These are phyloP conservation scores for Amphimedon queenslandica DNA, from an alignment of 37 sponge, comb jelly and placozoan species.

Conservation along the genomic window DNA sequence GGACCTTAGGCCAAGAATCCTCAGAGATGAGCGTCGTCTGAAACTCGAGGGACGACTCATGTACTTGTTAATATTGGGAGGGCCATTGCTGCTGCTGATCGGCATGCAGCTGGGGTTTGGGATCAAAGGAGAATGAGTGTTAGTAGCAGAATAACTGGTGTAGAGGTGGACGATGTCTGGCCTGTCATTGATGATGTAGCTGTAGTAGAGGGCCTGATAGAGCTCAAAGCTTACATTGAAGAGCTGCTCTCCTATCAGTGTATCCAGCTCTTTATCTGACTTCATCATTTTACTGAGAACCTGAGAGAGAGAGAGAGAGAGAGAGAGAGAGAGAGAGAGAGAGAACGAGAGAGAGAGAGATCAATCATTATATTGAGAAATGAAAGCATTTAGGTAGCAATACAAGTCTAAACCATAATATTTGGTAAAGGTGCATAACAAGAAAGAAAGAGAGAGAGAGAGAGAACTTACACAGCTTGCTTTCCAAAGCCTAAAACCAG, in stretches of 20 bases:
- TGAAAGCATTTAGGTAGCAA: no score
- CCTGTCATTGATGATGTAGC: slow-evolving; percentile 3
- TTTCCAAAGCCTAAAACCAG: slow-evolving; percentile 21
- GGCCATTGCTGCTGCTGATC: neutral
- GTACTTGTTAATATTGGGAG: neutral
- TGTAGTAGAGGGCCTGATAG: slow-evolving; percentile 37
- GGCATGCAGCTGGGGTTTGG: no score
- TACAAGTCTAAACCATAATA: no score
- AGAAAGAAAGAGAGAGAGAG: no score
- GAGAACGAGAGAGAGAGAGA: no score
- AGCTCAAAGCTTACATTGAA: neutral
- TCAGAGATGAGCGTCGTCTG: neutral
- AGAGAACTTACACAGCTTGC: slow-evolving; percentile 22
- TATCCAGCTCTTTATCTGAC: neutral
- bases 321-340: no score
- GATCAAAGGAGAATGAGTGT: neutral
- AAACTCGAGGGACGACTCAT: neutral
- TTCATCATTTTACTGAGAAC: neutral
- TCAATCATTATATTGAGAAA: neutral
- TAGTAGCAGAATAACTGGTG: neutral
- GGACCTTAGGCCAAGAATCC: neutral
- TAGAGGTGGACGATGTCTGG: slow-evolving; percentile 20
- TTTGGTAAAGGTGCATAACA: no score
- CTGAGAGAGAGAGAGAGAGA: neutral
- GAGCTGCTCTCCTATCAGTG: neutral